These are phyloP conservation scores for Entomyzon cyanotis DNA, from an alignment of 2,113 vertebrate species.

Conservation along the genomic window DNA sequence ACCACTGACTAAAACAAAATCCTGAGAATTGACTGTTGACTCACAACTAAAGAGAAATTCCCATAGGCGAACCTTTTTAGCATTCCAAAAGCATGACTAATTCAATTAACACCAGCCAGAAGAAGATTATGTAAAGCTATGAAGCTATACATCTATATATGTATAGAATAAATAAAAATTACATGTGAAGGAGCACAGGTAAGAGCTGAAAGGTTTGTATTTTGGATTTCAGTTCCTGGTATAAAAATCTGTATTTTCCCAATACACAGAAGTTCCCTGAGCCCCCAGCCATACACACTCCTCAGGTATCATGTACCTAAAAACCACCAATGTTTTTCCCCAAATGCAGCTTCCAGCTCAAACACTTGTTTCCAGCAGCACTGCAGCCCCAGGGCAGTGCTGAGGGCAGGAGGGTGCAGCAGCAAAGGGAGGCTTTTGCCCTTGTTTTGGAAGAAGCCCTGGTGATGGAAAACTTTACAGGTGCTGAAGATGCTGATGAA, in stretches of 20 bases:
- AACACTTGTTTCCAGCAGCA: not conserved
- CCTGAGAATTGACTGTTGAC: not conserved
- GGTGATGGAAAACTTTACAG: not conserved
- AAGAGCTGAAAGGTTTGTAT: not conserved
- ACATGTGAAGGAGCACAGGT: not conserved
- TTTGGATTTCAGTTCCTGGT: not conserved
- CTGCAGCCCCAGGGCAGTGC: not conserved
- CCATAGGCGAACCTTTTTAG: not conserved
- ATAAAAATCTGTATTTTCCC: not conserved
- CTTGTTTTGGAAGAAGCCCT: not conserved
- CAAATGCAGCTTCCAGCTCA: not conserved
- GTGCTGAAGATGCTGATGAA: not conserved
- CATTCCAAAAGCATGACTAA: not conserved
- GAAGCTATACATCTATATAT: not conserved
- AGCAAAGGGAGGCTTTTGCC: not conserved
- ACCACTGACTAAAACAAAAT: slow-evolving; percentile 16
- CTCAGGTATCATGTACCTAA: not conserved
- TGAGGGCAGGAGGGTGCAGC: not conserved
- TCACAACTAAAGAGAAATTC: slow-evolving; percentile 12
- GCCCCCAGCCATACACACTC: not conserved
- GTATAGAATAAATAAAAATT: not conserved
- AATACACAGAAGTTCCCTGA: rapidly evolving
- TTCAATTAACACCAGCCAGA: slow-evolving; percentile 44
- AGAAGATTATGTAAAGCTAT: not conserved
- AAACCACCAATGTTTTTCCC: not conserved